phyloP scores from a whole-genome alignment of 2,797 vertebrate species.

The Dallia pectoralis region DNA sequence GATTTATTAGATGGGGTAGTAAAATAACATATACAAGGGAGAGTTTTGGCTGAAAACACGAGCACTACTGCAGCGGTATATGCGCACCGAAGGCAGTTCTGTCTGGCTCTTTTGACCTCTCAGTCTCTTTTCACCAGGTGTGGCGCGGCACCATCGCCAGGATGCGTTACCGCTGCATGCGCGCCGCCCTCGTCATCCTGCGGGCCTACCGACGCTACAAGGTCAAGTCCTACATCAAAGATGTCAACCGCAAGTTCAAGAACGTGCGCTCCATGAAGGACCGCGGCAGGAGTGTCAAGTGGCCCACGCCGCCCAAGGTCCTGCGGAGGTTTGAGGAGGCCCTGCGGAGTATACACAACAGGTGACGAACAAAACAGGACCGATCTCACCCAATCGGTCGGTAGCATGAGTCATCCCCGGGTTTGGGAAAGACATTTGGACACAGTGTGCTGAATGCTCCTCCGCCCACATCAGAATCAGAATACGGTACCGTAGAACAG shows the following conservation, averaged over 20 bases:
- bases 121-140: slow-evolving; percentile 69
- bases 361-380: slow-evolving; percentile 63
- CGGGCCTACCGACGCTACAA: slow-evolving; percentile 89
- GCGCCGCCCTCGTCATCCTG: slow-evolving; percentile 82
- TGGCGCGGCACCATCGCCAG: slow-evolving; percentile 93
- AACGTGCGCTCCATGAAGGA: slow-evolving; percentile 82
- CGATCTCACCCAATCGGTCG: background rate
- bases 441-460: background rate
- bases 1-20: too few relatives aligned
- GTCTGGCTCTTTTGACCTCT: too few relatives aligned
- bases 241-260: slow-evolving; percentile 85
- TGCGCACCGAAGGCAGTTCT: too few relatives aligned
- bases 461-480: too few relatives aligned
- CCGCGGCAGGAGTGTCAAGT: slow-evolving; percentile 82
- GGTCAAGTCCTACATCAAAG: slow-evolving; percentile 86
- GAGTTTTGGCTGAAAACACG: too few relatives aligned
- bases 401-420: background rate
- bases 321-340: slow-evolving; percentile 86
- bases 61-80: too few relatives aligned
- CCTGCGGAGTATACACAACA: slow-evolving; percentile 83
- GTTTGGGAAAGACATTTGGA: background rate
- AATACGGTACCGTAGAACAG: too few relatives aligned
- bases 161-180: slow-evolving; percentile 85
- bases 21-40: too few relatives aligned
- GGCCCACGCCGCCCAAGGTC: slow-evolving; percentile 91